Conservation (phyloP, 2,888 invertebrate genomes). For the Oscheius sp. region DNA sequence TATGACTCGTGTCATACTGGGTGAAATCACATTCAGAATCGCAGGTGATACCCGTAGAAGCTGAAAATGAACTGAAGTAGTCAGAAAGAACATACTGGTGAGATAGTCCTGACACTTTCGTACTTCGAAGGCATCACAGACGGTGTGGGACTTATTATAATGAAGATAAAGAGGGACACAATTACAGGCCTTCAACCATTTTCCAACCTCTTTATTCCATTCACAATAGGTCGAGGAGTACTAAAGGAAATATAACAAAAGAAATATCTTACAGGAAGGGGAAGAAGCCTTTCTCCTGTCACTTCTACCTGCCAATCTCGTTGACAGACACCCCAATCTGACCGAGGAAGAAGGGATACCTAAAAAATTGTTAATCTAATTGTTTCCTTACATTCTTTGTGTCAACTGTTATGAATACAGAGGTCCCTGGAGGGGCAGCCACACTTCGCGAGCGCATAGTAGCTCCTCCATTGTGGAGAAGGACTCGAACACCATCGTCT, state of each 20-base stretch:
- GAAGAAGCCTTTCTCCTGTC: constrained; percentile 23
- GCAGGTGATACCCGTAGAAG: constrained; percentile 31
- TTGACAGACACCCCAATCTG: constrained; percentile 58
- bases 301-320: constrained; percentile 33
- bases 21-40: constrained; percentile 48
- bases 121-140: constrained; percentile 36
- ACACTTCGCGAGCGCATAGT: constrained; percentile 40
- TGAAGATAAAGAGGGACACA: constrained; percentile 43
- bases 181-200: constrained; percentile 36
- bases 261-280: constrained; percentile 27
- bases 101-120: constrained; percentile 23
- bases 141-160: constrained; percentile 13
- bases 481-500: constrained; percentile 46
- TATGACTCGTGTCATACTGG: constrained; percentile 39
- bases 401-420: constrained; percentile 46
- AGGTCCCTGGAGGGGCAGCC: constrained; percentile 43
- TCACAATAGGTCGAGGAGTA: constrained; percentile 55
- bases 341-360: constrained; percentile 48
- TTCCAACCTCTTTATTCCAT: constrained; percentile 37
- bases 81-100: not conserved
- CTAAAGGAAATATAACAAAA: constrained; percentile 23
- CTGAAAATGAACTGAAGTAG: not conserved
- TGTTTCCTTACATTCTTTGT: constrained; percentile 56
- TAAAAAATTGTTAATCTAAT: constrained; percentile 20
- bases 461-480: constrained; percentile 47